Evolutionary conservation across 2,888 invertebrate genomes (phyloP), one percentile per base, ranked within the genome.

Genomic region (Drosophila incognita): DNA sequence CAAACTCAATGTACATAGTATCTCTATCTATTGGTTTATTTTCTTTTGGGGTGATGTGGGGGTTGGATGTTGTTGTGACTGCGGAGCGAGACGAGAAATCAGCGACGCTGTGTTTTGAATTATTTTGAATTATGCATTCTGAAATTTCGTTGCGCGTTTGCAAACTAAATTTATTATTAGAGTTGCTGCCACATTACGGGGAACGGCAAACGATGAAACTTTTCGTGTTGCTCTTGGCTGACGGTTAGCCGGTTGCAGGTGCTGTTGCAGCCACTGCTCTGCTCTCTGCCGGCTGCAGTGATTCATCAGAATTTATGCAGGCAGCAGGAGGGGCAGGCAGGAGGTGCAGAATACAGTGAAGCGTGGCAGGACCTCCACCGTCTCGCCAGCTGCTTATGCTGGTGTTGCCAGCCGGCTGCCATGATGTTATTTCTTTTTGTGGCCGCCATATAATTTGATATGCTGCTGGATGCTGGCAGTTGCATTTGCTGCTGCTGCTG

Each of bases 121-220:
- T 85, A 89, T 86, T 90, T 90, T 87, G 90, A 87, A 90, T 87
- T 87, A 87, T 87, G 90, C 87, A 90, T 86, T 82, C 60, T 56
- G 76, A 88, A 85, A 83, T 83, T 88, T 86, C 71, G 81, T 75
- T 73, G 60, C 69, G 75, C 86, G 84, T 79, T 78, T 78, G 79
- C 83, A 82, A 84, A 86, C 81, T 81, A 89, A 90, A 91, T 88
- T 90, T 91, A 90, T 91, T 91, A 91, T 91, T 91, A 91, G 91
- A 86, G 80, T 29, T 61, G 79, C 64, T 76, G 83, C 88, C 87
- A 88, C 88, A 91, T 91, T 91, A 91, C 89, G 90, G 88, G 87
- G 82, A 81, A 78, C 57, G 75, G 81, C 63, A 56, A 76, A 68
- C 79, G 73, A 46, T 62, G 76, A 80, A 79, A 79, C 59, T 79